Conservation (phyloP, 2,113 vertebrate species). For the Scolopax mira region DNA sequence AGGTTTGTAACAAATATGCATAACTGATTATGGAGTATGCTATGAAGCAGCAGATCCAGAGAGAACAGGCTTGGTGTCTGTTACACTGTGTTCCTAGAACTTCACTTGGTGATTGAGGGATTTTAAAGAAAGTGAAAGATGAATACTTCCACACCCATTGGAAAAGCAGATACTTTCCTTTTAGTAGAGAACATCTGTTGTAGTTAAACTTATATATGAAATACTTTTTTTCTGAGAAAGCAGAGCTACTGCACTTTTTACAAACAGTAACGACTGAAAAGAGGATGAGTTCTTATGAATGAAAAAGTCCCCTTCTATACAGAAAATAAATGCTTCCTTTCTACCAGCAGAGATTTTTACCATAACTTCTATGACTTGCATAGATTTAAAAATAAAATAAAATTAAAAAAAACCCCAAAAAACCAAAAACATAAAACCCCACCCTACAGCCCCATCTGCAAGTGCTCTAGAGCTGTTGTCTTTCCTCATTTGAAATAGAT, state of each 20-base stretch:
- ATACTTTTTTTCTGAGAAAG: not conserved
- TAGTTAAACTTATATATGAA: not conserved
- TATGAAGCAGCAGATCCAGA: not conserved
- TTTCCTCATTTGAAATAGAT: not conserved
- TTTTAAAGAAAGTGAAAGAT: slow-evolving; percentile 7
- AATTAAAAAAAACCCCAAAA: not conserved
- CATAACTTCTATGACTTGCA: not conserved
- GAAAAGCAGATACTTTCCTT: slow-evolving; percentile 47
- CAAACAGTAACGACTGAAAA: not conserved
- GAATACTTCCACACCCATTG: slow-evolving; percentile 8
- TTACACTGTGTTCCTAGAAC: not conserved
- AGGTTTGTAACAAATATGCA: not conserved
- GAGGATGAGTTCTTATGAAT: not conserved
- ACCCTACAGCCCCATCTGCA: not conserved
- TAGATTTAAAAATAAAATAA: not conserved
- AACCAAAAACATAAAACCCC: not conserved
- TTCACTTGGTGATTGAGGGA: not conserved
- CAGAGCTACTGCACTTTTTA: not conserved
- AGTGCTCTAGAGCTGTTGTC: not conserved
- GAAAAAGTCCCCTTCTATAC: not conserved
- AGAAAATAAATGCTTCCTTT: not conserved
- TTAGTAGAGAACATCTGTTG: slow-evolving; percentile 16
- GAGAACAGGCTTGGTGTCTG: not conserved
- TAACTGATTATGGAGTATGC: not conserved
- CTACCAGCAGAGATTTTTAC: not conserved